These are phyloP conservation scores for Acanthopagrus latus DNA, from an alignment of 2,797 vertebrate genomes.

Conservation along the genomic window DNA sequence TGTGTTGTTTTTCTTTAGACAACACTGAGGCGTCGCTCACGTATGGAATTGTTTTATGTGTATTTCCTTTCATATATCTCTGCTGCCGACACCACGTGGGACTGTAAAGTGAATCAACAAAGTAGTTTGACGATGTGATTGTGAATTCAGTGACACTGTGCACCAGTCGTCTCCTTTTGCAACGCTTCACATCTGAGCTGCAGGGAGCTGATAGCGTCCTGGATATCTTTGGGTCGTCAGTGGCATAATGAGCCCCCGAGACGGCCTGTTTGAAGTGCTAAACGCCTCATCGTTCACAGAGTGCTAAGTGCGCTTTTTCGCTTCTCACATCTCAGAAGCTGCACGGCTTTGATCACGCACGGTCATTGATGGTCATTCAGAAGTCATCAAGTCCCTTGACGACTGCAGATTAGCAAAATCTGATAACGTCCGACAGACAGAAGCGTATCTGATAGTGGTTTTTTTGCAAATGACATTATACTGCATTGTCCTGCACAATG, in stretches of 20 bases:
- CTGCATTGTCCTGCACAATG: background rate
- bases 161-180: background rate
- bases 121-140: background rate
- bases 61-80: background rate
- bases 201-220: background rate
- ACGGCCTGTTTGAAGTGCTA: slow-evolving; percentile 65
- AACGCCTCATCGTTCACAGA: slow-evolving; percentile 49
- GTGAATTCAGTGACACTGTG: background rate
- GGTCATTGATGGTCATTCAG: slow-evolving; percentile 31
- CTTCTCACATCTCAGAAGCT: slow-evolving; percentile 21
- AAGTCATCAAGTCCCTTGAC: slow-evolving; percentile 38
- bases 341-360: slow-evolving; percentile 52
- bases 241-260: slow-evolving; percentile 24
- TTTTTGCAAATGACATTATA: background rate
- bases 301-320: slow-evolving; percentile 18
- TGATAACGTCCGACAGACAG: background rate
- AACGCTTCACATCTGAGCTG: slow-evolving; percentile 4
- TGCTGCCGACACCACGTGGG: background rate
- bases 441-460: slow-evolving; percentile 16
- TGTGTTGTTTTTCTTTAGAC: background rate
- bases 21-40: background rate
- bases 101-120: background rate
- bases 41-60: background rate
- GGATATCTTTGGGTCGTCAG: slow-evolving; percentile 21
- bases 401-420: slow-evolving; percentile 25